phyloP scores from a whole-genome alignment of 2,797 vertebrate genomes.

The Betta splendens region DNA sequence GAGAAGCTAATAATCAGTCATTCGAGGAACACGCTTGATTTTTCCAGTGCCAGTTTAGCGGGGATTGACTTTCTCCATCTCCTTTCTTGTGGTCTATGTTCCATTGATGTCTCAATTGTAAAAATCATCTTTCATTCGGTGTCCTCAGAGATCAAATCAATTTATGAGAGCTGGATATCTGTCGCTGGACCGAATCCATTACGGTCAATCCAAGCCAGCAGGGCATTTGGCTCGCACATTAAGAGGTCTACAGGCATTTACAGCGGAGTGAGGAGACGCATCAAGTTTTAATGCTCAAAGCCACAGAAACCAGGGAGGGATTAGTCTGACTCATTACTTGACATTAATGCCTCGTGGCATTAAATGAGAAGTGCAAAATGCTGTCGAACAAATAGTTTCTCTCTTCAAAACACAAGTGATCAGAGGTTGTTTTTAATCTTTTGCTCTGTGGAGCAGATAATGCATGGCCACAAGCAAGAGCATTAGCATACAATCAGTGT shows the following conservation, averaged over 20 bases:
- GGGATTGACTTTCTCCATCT: conserved; percentile 71
- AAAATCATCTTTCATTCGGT: conserved; percentile 79
- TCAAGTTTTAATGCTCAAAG: conserved; percentile 84
- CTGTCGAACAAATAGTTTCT: conserved; percentile 70
- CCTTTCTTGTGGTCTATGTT: conserved; percentile 73
- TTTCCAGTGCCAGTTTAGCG: conserved; percentile 53
- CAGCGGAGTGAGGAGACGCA: conserved; percentile 76
- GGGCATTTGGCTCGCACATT: conserved; percentile 81
- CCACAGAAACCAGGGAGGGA: conserved; percentile 83
- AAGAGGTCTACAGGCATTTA: conserved; percentile 82
- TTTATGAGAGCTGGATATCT: conserved; percentile 80
- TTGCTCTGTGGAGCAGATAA: conserved; percentile 76
- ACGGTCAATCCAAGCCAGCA: conserved; percentile 77
- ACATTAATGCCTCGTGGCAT: conserved; percentile 73
- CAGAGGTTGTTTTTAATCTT: conserved; percentile 70
- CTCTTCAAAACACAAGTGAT: conserved; percentile 65
- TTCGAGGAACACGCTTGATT: conserved; percentile 51
- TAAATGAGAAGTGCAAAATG: conserved; percentile 71
- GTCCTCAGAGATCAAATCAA: conserved; percentile 84
- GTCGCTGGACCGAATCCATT: conserved; percentile 81
- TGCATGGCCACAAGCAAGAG: conserved; percentile 68
- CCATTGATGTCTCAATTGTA: conserved; percentile 83
- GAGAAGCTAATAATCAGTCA: conserved; percentile 23
- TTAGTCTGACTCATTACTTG: conserved; percentile 78
- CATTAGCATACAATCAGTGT: conserved; percentile 70